Conservation (phyloP, 2,113 vertebrate species). For the Lethenteron reissneri region DNA sequence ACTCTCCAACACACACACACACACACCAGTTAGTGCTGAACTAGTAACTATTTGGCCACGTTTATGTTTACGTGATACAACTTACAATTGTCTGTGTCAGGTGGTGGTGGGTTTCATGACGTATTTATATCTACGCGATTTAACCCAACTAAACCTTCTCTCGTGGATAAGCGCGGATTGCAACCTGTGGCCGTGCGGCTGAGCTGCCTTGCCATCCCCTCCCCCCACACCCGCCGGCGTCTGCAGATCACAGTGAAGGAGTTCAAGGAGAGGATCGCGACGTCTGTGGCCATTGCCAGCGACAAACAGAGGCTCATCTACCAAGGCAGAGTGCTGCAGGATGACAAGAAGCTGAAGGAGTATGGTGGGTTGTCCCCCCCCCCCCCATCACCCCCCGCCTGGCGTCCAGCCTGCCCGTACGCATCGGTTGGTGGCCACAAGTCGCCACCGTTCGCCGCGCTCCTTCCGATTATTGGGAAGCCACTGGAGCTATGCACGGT, state of each 20-base stretch:
- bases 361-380: conserved; percentile 41
- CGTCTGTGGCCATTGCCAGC: conserved; percentile 49
- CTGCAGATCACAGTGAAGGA: conserved; percentile 54
- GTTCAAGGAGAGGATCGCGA: conserved; percentile 64
- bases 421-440: neutral
- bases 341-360: conserved; percentile 57
- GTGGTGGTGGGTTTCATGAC: too few relatives aligned
- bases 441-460: neutral
- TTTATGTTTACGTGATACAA: too few relatives aligned
- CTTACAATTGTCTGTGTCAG: too few relatives aligned
- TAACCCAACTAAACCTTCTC: too few relatives aligned
- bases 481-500: neutral
- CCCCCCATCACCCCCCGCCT: neutral
- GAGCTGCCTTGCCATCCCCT: neutral
- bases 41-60: too few relatives aligned
- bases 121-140: too few relatives aligned
- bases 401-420: neutral
- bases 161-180: too few relatives aligned
- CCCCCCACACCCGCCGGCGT: neutral
- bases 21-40: too few relatives aligned
- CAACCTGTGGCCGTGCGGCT: too few relatives aligned
- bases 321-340: conserved; percentile 63
- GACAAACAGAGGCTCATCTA: conserved; percentile 77
- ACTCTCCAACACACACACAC: too few relatives aligned
- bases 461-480: neutral